Conservation (phyloP, 2,797 vertebrate genomes). For the Epinephelus coioides region DNA sequence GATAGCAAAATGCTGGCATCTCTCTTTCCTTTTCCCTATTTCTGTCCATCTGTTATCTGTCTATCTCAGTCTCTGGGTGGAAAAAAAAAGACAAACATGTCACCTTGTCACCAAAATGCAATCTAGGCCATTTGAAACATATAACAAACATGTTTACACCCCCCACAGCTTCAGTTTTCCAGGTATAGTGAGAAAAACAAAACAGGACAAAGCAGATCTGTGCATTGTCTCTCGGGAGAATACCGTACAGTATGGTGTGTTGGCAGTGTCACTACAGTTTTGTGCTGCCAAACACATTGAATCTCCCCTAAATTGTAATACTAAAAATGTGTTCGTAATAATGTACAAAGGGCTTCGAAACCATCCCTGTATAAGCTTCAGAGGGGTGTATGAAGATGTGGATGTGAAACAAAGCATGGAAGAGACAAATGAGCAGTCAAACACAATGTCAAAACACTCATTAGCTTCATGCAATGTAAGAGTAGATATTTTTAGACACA, state of each 20-base stretch:
- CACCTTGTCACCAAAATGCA: conserved; percentile 3
- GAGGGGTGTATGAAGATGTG: not conserved
- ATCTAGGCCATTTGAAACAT: not conserved
- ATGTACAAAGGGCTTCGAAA: not conserved
- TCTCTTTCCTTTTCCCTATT: conserved; percentile 14
- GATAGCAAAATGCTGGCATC: conserved; percentile 34
- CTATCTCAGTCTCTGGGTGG: not conserved
- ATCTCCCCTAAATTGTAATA: not conserved
- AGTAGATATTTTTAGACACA: not conserved
- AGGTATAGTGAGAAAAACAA: not conserved
- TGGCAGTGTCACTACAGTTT: not conserved
- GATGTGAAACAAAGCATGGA: not conserved
- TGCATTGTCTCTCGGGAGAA: not conserved
- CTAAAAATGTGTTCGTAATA: not conserved
- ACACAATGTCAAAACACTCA: not conserved
- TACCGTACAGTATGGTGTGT: not conserved
- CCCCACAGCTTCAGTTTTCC: not conserved
- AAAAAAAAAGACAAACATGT: not conserved
- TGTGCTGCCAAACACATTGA: not conserved
- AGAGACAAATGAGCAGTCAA: not conserved
- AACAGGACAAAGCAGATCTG: not conserved
- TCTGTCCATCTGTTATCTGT: conserved; percentile 30
- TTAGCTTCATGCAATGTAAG: not conserved
- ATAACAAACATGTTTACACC: not conserved
- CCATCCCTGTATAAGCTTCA: conserved; percentile 3